Evolutionary conservation across 2,797 vertebrate genomes (phyloP).

Genomic region (Siniperca obscura): DNA sequence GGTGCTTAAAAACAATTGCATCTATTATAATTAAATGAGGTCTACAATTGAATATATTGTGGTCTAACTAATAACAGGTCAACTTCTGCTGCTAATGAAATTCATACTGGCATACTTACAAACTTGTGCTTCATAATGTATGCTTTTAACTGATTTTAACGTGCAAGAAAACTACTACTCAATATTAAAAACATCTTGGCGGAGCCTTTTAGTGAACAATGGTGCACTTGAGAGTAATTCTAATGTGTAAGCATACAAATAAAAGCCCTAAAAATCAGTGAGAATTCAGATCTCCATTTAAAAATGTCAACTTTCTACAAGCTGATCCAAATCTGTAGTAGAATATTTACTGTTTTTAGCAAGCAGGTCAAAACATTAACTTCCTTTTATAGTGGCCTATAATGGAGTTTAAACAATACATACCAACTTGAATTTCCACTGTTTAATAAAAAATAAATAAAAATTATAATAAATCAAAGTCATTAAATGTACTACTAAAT

Average conservation of each 20-base stretch:
- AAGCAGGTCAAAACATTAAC: not conserved
- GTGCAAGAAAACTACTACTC: not conserved
- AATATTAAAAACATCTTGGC: not conserved
- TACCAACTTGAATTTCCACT: not conserved
- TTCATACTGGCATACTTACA: constrained; percentile 30
- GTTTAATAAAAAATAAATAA: too few species aligned
- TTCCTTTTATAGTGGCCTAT: not conserved
- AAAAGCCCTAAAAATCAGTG: not conserved
- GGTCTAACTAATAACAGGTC: constrained; percentile 60
- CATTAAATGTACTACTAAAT: not conserved
- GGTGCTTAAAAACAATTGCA: constrained; percentile 65
- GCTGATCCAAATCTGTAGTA: not conserved
- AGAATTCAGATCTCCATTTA: not conserved
- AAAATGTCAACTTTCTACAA: not conserved
- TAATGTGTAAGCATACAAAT: not conserved
- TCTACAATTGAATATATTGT: constrained; percentile 60
- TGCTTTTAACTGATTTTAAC: constrained; percentile 19
- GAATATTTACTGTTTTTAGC: not conserved
- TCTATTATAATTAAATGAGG: constrained; percentile 72
- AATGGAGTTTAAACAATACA: not conserved
- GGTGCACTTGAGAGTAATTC: not conserved
- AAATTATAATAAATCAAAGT: not conserved
- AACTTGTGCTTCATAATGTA: constrained; percentile 7
- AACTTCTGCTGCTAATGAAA: constrained; percentile 59
- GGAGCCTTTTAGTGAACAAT: not conserved